A percentile compares a stretch with the other conserved stretches of the same genome.
Conservation (phyloP, 2,113 vertebrate species). For the Ivindomyrus marchei region DNA sequence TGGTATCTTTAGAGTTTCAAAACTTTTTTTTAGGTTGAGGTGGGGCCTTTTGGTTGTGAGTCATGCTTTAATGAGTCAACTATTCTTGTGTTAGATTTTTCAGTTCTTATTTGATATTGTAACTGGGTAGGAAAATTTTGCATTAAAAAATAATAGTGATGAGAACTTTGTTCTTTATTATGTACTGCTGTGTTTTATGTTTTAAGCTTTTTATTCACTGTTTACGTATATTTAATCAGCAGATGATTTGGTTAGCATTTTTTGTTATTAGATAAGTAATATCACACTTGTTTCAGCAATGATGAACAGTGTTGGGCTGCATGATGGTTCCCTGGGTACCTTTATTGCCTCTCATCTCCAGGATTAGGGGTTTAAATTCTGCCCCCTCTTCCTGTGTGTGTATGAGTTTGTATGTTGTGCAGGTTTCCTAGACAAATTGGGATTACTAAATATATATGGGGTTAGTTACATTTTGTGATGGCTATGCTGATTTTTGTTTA, state of each 20-base stretch:
- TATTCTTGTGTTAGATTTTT: neutral
- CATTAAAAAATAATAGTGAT: neutral
- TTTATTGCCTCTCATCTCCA: neutral
- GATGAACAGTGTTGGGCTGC: neutral
- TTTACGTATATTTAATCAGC: neutral
- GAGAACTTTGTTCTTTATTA: neutral
- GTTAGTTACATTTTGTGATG: too few species aligned
- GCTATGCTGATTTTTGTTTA: too few species aligned
- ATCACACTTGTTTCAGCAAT: neutral
- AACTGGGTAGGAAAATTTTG: neutral
- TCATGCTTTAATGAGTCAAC: neutral
- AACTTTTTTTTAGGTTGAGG: neutral
- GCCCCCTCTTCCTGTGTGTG: too few species aligned
- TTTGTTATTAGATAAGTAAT: neutral
- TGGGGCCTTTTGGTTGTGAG: neutral
- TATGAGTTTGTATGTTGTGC: too few species aligned
- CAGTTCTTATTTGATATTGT: neutral
- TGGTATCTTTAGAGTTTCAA: neutral
- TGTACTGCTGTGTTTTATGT: neutral
- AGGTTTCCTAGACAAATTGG: too few species aligned
- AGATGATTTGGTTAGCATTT: neutral
- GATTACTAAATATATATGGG: too few species aligned
- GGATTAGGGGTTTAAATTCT: neutral
- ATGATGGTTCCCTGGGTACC: neutral
- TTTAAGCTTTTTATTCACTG: neutral